These are phyloP conservation scores for Mactra quadrangularis DNA, from an alignment of 1,140 invertebrate species.

Conservation along the genomic window DNA sequence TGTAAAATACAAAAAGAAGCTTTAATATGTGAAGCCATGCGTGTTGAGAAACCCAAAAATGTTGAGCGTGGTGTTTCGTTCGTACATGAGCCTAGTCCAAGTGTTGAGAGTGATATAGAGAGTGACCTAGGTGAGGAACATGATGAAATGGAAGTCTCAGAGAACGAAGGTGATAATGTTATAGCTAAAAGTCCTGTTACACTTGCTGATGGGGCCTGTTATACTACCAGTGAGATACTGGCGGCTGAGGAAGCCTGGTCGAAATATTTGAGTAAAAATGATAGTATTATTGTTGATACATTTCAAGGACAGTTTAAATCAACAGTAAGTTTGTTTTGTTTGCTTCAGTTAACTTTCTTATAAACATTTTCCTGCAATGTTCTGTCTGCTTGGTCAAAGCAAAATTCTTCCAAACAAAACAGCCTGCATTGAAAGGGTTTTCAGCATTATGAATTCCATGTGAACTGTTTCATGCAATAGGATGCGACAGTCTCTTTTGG, in stretches of 20 bases:
- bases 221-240: conserved; percentile 27
- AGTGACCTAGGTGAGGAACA: conserved; percentile 57
- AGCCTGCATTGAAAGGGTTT: too few species aligned
- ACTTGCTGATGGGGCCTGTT: conserved; percentile 26
- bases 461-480: too few species aligned
- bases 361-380: too few species aligned
- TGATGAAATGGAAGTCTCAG: conserved; percentile 55
- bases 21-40: conserved; percentile 31
- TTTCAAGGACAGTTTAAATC: conserved; percentile 91
- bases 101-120: conserved; percentile 67
- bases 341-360: too few species aligned
- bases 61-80: neutral
- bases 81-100: conserved; percentile 33
- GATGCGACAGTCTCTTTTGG: too few species aligned
- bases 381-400: too few species aligned
- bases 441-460: too few species aligned
- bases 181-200: conserved; percentile 1
- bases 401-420: too few species aligned
- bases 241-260: conserved; percentile 87
- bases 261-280: conserved; percentile 86
- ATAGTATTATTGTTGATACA: conserved; percentile 88
- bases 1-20: conserved; percentile 76
- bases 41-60: conserved; percentile 26
- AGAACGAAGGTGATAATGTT: conserved; percentile 16
- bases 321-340: conserved; percentile 87